Evolutionary conservation across 2,888 invertebrate genomes (phyloP), one percentile per base, ranked within the genome.

Genomic region (Heterodera filipjevi): DNA sequence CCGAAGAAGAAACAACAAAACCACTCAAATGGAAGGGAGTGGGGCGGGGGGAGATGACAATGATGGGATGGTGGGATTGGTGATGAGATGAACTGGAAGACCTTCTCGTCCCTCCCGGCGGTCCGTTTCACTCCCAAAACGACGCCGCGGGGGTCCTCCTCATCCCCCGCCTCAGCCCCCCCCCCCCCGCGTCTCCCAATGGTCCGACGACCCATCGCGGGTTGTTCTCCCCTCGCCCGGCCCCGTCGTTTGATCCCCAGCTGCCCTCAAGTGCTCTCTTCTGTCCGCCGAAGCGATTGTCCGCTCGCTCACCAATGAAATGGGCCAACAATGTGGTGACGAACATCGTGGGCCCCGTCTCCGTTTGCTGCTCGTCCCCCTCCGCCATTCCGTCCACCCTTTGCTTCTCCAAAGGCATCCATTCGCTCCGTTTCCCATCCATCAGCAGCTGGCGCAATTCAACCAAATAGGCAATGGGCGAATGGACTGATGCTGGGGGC

Each of bases 381-480:
- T 68, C 68, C 33, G 19, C 68, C 19, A 6, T 35, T 27, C 14
- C 16, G 33, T 33, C 68, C 33, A 68, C 22, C 33, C 68, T n/a
- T 27, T 68, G 68, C 35, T 33, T 10, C 22, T 35, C 33, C 68
- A 68, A 19, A 3, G 83, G 80, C 71, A 82, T 83, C 89, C 89
- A 89, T 6, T 59, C 59, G n/a, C 59, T 27, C 27, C 27, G 59
- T 8, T 8, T 27, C 2, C 80, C 79, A 10, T 68, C 86, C 78
- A 86, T 86, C 35, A 86, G 86, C 66, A 89, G 84, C 79, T 89
- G 89, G 46, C 87, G 83, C 71, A 84, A 83, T 80, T 89, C 89
- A 35, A 89, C 86, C 19, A 86, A 78, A 80, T 88, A 89, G n/a
- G 82, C 84, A 27, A 83, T 73, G 33, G 39, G 12, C 53, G 53